These are phyloP conservation scores for Amblyornis subalaris DNA, from an alignment of 2,113 vertebrate genomes.

Conservation along the genomic window DNA sequence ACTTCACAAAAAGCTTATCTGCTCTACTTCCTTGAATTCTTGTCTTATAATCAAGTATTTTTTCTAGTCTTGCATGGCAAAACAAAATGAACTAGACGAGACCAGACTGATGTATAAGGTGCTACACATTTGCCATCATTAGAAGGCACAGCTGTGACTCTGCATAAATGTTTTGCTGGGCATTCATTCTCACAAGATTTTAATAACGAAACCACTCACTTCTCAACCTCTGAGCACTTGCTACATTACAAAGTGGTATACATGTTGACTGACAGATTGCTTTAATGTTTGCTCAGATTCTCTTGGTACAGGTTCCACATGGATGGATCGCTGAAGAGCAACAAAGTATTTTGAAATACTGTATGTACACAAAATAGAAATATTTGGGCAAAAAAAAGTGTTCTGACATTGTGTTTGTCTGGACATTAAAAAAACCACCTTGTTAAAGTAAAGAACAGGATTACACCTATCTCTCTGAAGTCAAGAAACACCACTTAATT, in stretches of 20 bases:
- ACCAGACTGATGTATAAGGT: neutral
- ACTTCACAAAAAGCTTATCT: neutral
- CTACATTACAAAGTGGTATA: neutral
- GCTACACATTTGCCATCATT: neutral
- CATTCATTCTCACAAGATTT: neutral
- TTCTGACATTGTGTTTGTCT: neutral
- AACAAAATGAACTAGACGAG: neutral
- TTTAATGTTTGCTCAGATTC: neutral
- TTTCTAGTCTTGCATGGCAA: neutral
- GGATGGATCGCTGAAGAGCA: neutral
- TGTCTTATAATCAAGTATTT: neutral
- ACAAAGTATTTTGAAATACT: neutral
- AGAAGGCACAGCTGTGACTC: neutral
- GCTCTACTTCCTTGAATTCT: neutral
- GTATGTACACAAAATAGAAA: neutral
- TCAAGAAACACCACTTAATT: neutral
- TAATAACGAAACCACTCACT: neutral
- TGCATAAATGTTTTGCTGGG: neutral
- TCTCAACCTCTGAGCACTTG: neutral
- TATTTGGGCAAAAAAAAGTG: fast-evolving
- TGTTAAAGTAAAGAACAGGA: neutral
- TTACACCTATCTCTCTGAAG: neutral
- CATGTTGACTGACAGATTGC: neutral
- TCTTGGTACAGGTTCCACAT: neutral
- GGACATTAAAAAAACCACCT: neutral